phyloP scores from a whole-genome alignment of 2,113 vertebrate species.

The Atlantisia rogersi region DNA sequence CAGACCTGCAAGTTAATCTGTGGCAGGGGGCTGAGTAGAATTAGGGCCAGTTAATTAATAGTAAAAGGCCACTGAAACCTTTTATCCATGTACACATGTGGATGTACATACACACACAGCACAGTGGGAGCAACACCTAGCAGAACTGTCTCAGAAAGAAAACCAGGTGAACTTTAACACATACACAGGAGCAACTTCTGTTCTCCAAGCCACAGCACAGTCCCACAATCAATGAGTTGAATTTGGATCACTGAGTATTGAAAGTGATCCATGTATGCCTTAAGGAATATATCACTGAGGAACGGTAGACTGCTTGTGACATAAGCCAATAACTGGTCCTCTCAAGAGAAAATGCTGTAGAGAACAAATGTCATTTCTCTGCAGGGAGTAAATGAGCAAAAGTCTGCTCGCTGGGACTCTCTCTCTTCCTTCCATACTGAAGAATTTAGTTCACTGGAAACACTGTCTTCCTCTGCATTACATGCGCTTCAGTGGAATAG shows the following conservation, averaged over 20 bases:
- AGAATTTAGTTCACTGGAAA: neutral
- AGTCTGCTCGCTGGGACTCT: neutral
- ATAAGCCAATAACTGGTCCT: conserved; percentile 21
- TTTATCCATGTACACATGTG: neutral
- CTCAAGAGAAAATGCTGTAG: conserved; percentile 2
- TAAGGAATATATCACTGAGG: neutral
- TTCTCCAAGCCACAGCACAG: neutral
- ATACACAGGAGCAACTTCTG: neutral
- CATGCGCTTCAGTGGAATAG: neutral
- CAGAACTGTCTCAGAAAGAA: neutral
- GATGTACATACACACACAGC: too few species aligned
- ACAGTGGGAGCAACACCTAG: neutral
- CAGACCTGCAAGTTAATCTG: neutral
- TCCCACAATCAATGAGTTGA: neutral
- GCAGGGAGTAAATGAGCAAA: conserved; percentile 38
- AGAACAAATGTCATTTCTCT: conserved; percentile 50
- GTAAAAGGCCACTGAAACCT: neutral
- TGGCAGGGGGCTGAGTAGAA: neutral
- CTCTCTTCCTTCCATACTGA: neutral
- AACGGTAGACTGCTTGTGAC: neutral
- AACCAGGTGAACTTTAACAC: neutral
- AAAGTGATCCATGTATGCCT: conserved; percentile 6
- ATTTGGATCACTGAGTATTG: neutral
- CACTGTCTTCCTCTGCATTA: neutral
- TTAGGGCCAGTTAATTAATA: neutral